Conservation (phyloP, 1,140 invertebrate genomes). For the Neodiprion virginianus region DNA sequence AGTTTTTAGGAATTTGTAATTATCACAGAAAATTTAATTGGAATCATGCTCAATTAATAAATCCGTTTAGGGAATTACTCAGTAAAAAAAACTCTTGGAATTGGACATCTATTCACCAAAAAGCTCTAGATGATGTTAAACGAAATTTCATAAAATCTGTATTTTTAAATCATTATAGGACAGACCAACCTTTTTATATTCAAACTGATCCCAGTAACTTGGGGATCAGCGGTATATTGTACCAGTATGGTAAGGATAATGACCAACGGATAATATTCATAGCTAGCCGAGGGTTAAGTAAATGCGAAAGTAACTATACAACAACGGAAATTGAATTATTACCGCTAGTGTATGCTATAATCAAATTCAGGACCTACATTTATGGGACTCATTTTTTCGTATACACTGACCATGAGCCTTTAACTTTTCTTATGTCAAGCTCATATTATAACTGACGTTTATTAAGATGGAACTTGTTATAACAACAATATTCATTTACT, state of each 20-base stretch:
- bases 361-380: slow-evolving; percentile 8
- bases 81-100: neutral
- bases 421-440: slow-evolving; percentile 9
- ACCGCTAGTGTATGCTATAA: slow-evolving; percentile 28
- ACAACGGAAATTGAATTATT: too few relatives aligned
- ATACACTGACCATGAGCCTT: slow-evolving; percentile 7
- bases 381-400: slow-evolving; percentile 3
- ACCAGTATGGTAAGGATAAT: slow-evolving; percentile 3
- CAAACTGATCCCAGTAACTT: slow-evolving; percentile 7
- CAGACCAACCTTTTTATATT: slow-evolving; percentile 7
- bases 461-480: slow-evolving; percentile 1
- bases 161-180: slow-evolving; percentile 15
- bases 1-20: slow-evolving; percentile 43
- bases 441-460: neutral
- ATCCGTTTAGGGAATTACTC: slow-evolving; percentile 16
- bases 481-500: slow-evolving; percentile 13
- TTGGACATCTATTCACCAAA: neutral
- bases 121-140: slow-evolving; percentile 6
- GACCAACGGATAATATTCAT: neutral
- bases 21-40: slow-evolving; percentile 39
- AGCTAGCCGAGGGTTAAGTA: neutral
- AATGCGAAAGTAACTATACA: neutral
- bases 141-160: slow-evolving; percentile 1
- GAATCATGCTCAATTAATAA: slow-evolving; percentile 13
- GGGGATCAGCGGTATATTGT: slow-evolving; percentile 10